Base-by-base conservation (phyloP, 2,797 vertebrate species). In the Orestias chungarensis region DNA sequence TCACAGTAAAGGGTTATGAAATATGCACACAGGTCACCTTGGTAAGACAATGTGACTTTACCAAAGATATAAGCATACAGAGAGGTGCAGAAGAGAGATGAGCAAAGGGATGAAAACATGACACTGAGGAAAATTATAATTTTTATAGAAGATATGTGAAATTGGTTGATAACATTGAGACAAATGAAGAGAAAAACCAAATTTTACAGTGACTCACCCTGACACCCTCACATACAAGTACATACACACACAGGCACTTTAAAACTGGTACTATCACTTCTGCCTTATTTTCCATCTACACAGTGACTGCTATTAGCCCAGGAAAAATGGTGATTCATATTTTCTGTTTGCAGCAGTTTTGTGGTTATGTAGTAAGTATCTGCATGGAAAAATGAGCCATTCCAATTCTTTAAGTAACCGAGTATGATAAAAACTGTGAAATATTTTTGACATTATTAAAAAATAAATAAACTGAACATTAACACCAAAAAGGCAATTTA, bases 111-210 rank as follows among this genome's bases (percentile, higher is more conserved):
- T 15, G 20, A 62, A 27, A 61, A 33, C 42, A 64, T 17, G 47
- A 55, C 6, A 20, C 31, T 20, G 11, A 31, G 1, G 1, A 42
- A 29, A 43, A 33, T 4, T 1, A n/a, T n/a, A 70, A 61, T 47
- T 15, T 11, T 3, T 27, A 6, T 7, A 35, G 67, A 46, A 43
- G 40, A 67, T 12, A 44, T 4, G 33, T 44, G 15, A 81, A 79
- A 71, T 38, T 66, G 64, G 38, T 71, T 52, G 49, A 50, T 43
- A 33, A 64, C 59, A 71, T 64, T 25, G 65, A 75, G 73, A 82
- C 71, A 82, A 79, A 80, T 80, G 71, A 68, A 76, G 46, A 75
- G 49, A 61, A 76, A n/a, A 71, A 47, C 6, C 14, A 40, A 79
- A 64, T 73, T 66, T 73, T 42, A 31, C 25, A 15, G 38, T 47